These are phyloP conservation scores for Lontra canadensis DNA, from an alignment of 2,113 vertebrate species.

Conservation along the genomic window DNA sequence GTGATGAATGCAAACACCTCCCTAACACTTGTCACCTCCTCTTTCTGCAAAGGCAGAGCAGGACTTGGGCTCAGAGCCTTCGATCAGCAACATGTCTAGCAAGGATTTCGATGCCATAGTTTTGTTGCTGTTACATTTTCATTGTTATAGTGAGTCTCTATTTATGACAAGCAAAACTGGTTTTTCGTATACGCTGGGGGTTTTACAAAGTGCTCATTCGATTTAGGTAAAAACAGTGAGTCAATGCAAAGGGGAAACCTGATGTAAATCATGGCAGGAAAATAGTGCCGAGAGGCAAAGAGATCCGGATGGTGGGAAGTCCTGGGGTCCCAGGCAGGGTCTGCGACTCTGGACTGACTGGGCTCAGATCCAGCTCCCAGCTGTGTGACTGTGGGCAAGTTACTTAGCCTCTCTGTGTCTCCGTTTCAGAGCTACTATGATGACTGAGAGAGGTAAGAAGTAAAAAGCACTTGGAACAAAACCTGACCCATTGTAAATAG, in stretches of 20 bases:
- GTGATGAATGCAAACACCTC: neutral
- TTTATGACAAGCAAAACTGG: neutral
- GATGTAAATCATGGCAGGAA: neutral
- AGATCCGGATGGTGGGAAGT: rapidly evolving
- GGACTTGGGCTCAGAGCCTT: neutral
- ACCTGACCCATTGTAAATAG: rapidly evolving
- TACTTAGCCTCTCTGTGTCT: neutral
- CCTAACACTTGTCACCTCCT: neutral
- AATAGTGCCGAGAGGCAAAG: neutral
- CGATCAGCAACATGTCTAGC: neutral
- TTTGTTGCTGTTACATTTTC: neutral
- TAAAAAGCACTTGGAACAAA: neutral
- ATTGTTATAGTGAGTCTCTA: neutral
- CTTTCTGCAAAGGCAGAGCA: neutral
- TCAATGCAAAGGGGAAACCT: neutral
- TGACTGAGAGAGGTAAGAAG: neutral
- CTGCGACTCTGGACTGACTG: no score
- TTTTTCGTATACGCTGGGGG: neutral
- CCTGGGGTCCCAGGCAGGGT: rapidly evolving
- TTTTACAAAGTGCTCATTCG: neutral
- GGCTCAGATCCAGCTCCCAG: no score
- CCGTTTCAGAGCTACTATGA: neutral
- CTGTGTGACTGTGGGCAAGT: no score
- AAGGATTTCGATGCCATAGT: neutral
- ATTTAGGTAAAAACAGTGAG: neutral